Evolutionary conservation across 2,888 invertebrate species (phyloP), one percentile per base, ranked within the genome.

Genomic region (Tenodera sinensis): DNA sequence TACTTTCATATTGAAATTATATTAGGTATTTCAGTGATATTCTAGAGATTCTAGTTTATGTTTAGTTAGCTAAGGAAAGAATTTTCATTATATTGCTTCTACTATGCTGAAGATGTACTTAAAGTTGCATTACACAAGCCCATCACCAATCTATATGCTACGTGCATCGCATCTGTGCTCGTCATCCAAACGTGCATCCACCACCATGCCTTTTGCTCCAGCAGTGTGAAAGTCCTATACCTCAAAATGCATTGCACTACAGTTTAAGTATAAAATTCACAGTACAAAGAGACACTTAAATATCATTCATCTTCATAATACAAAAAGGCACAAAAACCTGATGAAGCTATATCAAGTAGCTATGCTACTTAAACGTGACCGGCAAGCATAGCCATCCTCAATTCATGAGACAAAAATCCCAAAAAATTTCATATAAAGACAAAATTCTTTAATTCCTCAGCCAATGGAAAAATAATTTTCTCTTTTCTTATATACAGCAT

Each of bases 181-280:
- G n/a, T 85, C 54, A 71, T 47, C 85, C 85, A 82, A 87, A 87
- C 87, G 83, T 87, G 87, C 87, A 87, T 15, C 83, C 87, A 30
- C 34, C 54, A 83, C 14, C 86, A 86, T 81, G 82, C 25, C 83
- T 42, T 87, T 87, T 42, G 54, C 20, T 71, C 54, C 54, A 71
- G 54, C 54, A 71, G 54, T 71, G 54, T 71, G 25, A 71, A 71
- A 71, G 15, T 71, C 54, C 54, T 71, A 71, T 25, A 81, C 81
- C 81, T 54, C 54, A 28, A 47, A 85, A 28, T 71, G 81, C 83
- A 34, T 20, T 87, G 86, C 87, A 91, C 91, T 89, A 90, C 90
- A 90, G 91, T 92, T 91, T 92, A 92, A 92, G 92, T 87, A 87
- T 42, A 87, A 87, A 87, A 87, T 87, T 87, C 30, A 71, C 20